Conservation (phyloP, 2,797 vertebrate species). For the Stomatorhinus walkeri region DNA sequence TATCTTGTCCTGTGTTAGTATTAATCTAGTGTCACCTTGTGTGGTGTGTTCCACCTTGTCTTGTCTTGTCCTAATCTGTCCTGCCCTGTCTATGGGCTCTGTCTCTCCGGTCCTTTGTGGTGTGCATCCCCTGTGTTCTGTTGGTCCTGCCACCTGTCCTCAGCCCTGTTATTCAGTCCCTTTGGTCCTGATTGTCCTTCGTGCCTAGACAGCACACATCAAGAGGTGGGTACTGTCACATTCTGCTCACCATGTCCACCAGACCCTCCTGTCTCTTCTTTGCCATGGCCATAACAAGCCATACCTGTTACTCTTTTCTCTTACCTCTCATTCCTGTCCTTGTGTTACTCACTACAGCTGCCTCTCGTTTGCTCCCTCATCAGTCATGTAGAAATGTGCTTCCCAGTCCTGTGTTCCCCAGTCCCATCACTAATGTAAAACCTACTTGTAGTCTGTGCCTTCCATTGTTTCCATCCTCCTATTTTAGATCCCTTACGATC, state of each 20-base stretch:
- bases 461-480: background rate
- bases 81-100: background rate
- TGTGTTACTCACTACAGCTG: background rate
- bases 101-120: background rate
- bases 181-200: background rate
- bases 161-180: background rate
- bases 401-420: background rate
- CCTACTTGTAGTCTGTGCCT: background rate
- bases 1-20: background rate
- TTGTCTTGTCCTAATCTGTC: background rate
- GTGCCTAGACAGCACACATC: background rate
- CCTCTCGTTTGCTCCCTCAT: background rate
- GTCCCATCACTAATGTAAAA: background rate
- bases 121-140: background rate
- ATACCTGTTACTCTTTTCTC: background rate
- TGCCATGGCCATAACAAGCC: background rate
- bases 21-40: background rate
- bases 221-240: background rate
- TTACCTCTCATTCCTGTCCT: background rate
- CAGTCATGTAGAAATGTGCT: background rate
- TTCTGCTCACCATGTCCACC: background rate
- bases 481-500: background rate
- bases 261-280: background rate
- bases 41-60: background rate
- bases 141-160: background rate